Conservation (phyloP, 2,113 vertebrate genomes). For the Holacanthus passer region DNA sequence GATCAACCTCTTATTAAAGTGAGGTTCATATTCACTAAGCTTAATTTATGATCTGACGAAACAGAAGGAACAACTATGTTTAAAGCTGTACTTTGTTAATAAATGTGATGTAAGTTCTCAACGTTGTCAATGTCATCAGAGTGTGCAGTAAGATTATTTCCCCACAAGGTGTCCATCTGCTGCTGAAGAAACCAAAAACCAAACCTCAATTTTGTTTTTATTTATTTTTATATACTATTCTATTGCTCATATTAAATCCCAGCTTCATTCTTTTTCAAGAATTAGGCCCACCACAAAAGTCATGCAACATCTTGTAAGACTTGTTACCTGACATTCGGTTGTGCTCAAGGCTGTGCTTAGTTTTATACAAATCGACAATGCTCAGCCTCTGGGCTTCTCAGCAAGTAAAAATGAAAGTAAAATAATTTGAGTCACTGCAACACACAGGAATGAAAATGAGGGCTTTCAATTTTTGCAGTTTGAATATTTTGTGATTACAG, state of each 20-base stretch:
- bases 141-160: slow-evolving; percentile 4
- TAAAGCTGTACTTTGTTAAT: slow-evolving; percentile 22
- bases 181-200: not conserved
- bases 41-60: slow-evolving; percentile 14
- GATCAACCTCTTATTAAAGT: not conserved
- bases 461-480: not conserved
- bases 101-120: slow-evolving; percentile 29
- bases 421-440: not conserved
- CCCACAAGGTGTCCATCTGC: slow-evolving; percentile 2
- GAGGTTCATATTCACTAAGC: not conserved
- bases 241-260: not conserved
- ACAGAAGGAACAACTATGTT: not conserved
- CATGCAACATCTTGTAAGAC: not conserved
- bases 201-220: not conserved
- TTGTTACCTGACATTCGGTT: too few relatives aligned
- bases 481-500: not conserved
- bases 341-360: not conserved
- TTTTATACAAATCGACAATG: too few relatives aligned
- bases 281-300: not conserved
- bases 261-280: not conserved
- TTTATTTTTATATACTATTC: not conserved
- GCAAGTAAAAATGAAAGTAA: too few relatives aligned
- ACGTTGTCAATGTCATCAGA: too few relatives aligned
- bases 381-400: too few relatives aligned
- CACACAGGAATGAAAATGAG: not conserved